Evolutionary conservation across 1,140 invertebrate species (phyloP).

Genomic region (Magallana gigas): DNA sequence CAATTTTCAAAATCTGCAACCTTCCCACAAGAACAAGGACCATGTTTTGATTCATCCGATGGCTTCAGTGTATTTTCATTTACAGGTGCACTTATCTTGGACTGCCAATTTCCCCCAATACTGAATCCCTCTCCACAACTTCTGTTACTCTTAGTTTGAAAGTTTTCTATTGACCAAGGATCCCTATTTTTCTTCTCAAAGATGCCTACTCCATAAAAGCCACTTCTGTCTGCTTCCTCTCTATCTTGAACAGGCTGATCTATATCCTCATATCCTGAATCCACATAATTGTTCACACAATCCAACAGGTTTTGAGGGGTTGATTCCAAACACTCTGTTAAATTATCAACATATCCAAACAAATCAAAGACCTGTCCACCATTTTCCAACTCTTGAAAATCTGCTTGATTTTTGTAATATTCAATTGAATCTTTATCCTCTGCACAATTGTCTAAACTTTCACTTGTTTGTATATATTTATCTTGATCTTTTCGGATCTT

Average conservation of each 20-base stretch:
- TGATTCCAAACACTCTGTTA: conserved; percentile 59
- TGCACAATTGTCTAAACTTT: conserved; percentile 56
- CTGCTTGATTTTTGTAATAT: conserved; percentile 44
- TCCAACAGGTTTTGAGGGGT: conserved; percentile 54
- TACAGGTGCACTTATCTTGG: not conserved
- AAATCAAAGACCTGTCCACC: conserved; percentile 48
- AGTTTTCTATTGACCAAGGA: conserved; percentile 13
- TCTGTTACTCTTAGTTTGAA: not conserved
- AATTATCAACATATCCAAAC: conserved; percentile 59
- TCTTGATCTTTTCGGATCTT: conserved; percentile 65
- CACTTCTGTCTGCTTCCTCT: conserved; percentile 38
- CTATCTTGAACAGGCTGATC: conserved; percentile 36
- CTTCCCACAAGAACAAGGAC: not conserved
- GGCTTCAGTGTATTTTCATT: not conserved
- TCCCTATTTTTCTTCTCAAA: not conserved
- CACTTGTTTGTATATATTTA: conserved; percentile 69
- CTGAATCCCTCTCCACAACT: not conserved
- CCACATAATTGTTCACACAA: conserved; percentile 39
- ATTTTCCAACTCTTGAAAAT: conserved; percentile 50
- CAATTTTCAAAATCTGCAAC: not conserved
- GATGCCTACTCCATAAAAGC: not conserved
- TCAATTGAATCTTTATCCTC: conserved; percentile 1
- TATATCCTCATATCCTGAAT: conserved; percentile 56
- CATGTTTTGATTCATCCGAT: not conserved
- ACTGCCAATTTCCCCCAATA: not conserved